Percentiles rank a stretch among this genome's conserved stretches.
phyloP scores from a whole-genome alignment of 1,140 invertebrate genomes.

The Cydia splendana region DNA sequence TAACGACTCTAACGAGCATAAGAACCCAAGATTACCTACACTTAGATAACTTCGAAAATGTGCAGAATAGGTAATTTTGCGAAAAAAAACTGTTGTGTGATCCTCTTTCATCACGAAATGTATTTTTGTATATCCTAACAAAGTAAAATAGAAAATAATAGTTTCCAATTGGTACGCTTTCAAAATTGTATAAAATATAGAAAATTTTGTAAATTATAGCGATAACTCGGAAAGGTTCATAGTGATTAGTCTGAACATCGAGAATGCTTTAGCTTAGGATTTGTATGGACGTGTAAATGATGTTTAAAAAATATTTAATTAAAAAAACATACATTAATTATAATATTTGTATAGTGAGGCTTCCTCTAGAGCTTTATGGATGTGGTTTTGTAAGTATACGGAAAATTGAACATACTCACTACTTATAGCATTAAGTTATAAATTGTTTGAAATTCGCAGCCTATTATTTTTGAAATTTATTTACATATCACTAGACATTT shows the following conservation, averaged over 20 bases:
- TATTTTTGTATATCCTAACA: constrained; percentile 37
- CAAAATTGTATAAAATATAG: constrained; percentile 41
- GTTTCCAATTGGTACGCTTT: constrained; percentile 27
- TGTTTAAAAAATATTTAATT: constrained; percentile 71
- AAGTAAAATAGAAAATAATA: constrained; percentile 27
- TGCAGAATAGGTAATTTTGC: no score
- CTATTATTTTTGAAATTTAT: constrained; percentile 30
- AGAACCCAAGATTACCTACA: neutral
- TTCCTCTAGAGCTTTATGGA: constrained; percentile 77
- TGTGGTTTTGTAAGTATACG: constrained; percentile 75
- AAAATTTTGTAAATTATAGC: constrained; percentile 44
- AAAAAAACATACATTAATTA: constrained; percentile 54
- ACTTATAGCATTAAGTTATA: constrained; percentile 51
- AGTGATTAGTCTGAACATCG: constrained; percentile 56
- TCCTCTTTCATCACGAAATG: constrained; percentile 5
- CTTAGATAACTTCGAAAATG: no score
- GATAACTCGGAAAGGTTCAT: constrained; percentile 49
- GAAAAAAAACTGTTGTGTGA: no score
- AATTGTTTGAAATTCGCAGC: constrained; percentile 49
- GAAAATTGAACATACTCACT: constrained; percentile 73
- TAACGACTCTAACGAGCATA: no score
- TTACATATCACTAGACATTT: constrained; percentile 23
- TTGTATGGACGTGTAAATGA: constrained; percentile 76
- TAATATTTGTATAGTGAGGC: constrained; percentile 74
- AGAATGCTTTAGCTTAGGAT: constrained; percentile 70